Base-by-base conservation (phyloP, 1,140 invertebrate species). In the Formica exsecta region DNA sequence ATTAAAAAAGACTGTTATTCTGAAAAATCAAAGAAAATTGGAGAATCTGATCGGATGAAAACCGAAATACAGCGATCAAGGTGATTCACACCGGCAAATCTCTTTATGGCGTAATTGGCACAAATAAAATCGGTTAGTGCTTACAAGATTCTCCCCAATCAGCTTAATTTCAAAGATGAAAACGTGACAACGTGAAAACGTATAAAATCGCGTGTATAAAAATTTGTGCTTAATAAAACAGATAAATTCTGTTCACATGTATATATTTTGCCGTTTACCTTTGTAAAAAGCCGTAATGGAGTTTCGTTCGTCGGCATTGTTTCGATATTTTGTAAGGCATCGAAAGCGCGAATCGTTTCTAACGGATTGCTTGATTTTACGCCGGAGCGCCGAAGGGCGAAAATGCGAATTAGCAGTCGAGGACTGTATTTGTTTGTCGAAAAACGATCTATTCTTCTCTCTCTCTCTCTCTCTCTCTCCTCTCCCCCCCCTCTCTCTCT, bases 251-350 rank as follows among this genome's bases (percentile, higher is more conserved):
- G 22, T 13, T 54, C 22, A 70, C 6, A 70, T 48, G 51, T 57
- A 68, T 2, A 9, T 32, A 36, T n/a, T 22, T 7, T 11, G 19
- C 61, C 66, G 25, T 51, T 59, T 44, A n/a, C 54, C 54, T 81
- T 66, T 59, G 54, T 36, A 73, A 83, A 83, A 83, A 83, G n/a
- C 68, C n/a, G 68, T 48, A 83, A 83, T 83, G 54, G 79, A 83
- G 79, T 83, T 83, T 83, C 68, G 83, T 89, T 86, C 68, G 9
- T 74, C 70, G 57, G 25, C 76, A 62, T 89, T 89, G 77, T 89
- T 89, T 89, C 57, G 65, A 87, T 51, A 86, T 89, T 89, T 86
- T 89, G 81, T 89, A 74, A 89, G 85, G 87, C 65, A 86, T 77
- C 36, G 66, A 66, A 77, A 86, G 62, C 51, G 48, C 41, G 41